Evolutionary conservation across 2,888 invertebrate species (phyloP).

Genomic region (Pyrrhia umbra): DNA sequence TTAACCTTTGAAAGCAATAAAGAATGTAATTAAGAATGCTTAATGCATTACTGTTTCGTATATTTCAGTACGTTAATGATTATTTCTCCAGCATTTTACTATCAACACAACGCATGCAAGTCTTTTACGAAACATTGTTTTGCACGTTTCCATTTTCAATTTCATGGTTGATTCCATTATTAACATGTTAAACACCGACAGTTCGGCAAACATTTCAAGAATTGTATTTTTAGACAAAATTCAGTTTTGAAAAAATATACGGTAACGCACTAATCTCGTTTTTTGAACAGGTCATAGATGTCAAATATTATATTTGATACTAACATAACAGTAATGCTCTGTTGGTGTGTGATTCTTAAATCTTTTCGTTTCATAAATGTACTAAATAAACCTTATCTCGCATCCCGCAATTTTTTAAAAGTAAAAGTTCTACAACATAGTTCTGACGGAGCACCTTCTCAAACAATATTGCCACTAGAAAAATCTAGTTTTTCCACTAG

Average conservation of each 20-base stretch:
- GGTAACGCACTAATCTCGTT: too few species aligned
- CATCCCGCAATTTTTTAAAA: not conserved
- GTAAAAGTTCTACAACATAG: not conserved
- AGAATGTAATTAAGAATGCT: conserved; percentile 15
- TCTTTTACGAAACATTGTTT: conserved; percentile 21
- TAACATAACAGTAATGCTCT: too few species aligned
- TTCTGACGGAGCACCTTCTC: conserved; percentile 7
- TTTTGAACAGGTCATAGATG: too few species aligned
- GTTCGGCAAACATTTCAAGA: conserved; percentile 13
- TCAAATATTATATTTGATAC: too few species aligned
- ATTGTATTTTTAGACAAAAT: not conserved
- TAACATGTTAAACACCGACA: conserved; percentile 11
- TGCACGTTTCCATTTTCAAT: conserved; percentile 22
- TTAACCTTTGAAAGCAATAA: conserved; percentile 13
- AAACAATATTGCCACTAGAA: not conserved
- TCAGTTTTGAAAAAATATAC: not conserved
- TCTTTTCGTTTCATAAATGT: too few species aligned
- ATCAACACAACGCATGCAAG: not conserved
- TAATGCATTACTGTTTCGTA: conserved; percentile 6
- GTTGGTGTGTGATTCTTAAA: too few species aligned
- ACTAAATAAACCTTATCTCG: too few species aligned
- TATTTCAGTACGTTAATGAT: conserved; percentile 11
- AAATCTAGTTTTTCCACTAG: not conserved
- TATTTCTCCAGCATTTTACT: conserved; percentile 3
- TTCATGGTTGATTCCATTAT: conserved; percentile 20